Percentiles rank a stretch among this genome's conserved stretches.
phyloP scores from a whole-genome alignment of 2,888 invertebrate genomes.

The Epinotia brunnichana region DNA sequence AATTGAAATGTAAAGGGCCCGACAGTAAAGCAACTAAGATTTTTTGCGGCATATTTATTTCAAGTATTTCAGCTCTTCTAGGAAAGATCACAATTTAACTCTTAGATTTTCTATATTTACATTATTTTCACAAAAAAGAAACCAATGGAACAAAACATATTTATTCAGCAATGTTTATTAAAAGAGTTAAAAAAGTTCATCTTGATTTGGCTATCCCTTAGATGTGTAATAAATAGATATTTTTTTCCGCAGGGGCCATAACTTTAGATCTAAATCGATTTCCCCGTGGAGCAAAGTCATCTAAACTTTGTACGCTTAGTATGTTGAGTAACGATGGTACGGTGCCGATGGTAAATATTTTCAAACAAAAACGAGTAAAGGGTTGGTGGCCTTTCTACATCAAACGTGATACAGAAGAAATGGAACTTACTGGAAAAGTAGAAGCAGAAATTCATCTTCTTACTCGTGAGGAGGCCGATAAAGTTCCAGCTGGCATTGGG shows the following conservation, averaged over 20 bases:
- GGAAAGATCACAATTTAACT: no score
- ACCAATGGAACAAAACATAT: no score
- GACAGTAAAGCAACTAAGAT: no score
- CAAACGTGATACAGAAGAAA: slow-evolving; percentile 92
- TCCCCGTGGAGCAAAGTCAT: slow-evolving; percentile 93
- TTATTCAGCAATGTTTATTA: no score
- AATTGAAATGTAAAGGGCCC: no score
- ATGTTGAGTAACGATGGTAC: slow-evolving; percentile 91
- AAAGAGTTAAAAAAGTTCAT: no score
- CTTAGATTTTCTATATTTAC: no score
- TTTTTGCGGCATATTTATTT: no score
- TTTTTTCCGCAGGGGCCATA: slow-evolving; percentile 85
- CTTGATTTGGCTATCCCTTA: no score
- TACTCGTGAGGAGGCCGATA: slow-evolving; percentile 93
- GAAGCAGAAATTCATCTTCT: slow-evolving; percentile 95
- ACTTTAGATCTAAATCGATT: slow-evolving; percentile 92
- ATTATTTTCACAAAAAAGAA: no score
- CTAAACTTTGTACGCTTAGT: slow-evolving; percentile 92
- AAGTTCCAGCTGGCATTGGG: slow-evolving; percentile 92
- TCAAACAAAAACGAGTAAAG: slow-evolving; percentile 93
- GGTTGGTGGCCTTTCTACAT: slow-evolving; percentile 98
- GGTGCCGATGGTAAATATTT: slow-evolving; percentile 93
- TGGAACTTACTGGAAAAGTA: slow-evolving; percentile 94
- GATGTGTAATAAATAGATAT: not conserved
- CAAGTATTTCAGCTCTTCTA: no score